Evolutionary conservation across 2,113 vertebrate genomes (phyloP).

Genomic region (Triplophysa tibetana): DNA sequence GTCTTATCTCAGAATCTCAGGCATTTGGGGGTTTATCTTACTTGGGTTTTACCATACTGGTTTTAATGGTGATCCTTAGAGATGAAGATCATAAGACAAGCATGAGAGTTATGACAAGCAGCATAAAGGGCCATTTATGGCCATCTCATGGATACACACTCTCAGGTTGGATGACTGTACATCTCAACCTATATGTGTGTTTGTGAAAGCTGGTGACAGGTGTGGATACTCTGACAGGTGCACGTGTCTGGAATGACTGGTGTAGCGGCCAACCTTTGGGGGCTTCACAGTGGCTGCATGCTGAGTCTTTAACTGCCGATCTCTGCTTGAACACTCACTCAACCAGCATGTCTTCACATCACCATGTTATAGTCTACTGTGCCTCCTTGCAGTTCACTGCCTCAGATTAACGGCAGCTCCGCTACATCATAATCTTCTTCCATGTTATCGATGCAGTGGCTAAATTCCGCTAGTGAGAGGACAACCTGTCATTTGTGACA

Average conservation of each 20-base stretch:
- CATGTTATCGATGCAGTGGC: constrained; percentile 11
- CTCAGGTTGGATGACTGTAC: constrained; percentile 65
- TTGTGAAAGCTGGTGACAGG: constrained; percentile 73
- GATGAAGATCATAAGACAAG: constrained; percentile 10
- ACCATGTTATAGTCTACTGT: constrained; percentile 65
- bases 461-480: constrained; percentile 28
- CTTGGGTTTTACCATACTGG: no score
- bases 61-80: no score
- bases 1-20: not conserved
- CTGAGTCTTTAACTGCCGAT: constrained; percentile 73
- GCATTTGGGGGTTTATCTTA: not conserved
- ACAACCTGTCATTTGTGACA: not conserved
- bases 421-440: constrained; percentile 49
- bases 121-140: constrained; percentile 74
- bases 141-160: constrained; percentile 56
- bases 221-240: constrained; percentile 77
- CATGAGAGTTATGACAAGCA: constrained; percentile 26
- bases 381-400: constrained; percentile 51
- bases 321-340: constrained; percentile 66
- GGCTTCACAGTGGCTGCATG: constrained; percentile 65
- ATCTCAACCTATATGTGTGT: constrained; percentile 3
- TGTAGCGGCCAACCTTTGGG: constrained; percentile 67
- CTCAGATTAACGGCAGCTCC: constrained; percentile 47
- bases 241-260: constrained; percentile 73
- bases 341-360: constrained; percentile 69